Conservation (phyloP, 2,113 vertebrate species). For the Daphoenositta chrysoptera region DNA sequence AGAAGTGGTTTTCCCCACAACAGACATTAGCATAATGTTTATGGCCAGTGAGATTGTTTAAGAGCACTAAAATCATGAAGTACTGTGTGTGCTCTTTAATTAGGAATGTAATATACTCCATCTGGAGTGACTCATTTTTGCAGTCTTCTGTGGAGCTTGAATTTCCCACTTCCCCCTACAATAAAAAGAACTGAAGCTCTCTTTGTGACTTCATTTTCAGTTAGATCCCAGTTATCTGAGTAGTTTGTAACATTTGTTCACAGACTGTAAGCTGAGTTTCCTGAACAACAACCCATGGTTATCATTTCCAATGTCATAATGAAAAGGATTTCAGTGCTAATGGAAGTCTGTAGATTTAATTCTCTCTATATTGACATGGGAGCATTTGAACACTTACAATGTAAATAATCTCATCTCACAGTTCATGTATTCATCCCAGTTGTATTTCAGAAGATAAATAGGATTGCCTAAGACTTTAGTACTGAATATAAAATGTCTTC, state of each 20-base stretch:
- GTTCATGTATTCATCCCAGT: background rate
- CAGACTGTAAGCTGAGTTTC: background rate
- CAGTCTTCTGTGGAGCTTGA: constrained; percentile 35
- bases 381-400: background rate
- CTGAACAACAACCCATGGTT: background rate
- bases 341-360: background rate
- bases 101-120: constrained; percentile 53
- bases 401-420: background rate
- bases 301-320: background rate
- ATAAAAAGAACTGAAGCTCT: background rate
- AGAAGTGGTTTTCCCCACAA: constrained; percentile 28
- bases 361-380: background rate
- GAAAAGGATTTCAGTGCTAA: background rate
- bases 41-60: constrained; percentile 56
- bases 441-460: background rate
- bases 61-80: constrained; percentile 44
- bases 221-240: background rate
- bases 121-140: constrained; percentile 59
- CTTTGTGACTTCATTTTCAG: background rate
- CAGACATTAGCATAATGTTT: constrained; percentile 62
- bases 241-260: background rate
- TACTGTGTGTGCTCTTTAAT: constrained; percentile 55
- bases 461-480: background rate
- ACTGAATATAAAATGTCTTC: background rate
- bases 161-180: background rate